Conservation (phyloP, 2,888 invertebrate genomes). For the Leucozona laternaria region DNA sequence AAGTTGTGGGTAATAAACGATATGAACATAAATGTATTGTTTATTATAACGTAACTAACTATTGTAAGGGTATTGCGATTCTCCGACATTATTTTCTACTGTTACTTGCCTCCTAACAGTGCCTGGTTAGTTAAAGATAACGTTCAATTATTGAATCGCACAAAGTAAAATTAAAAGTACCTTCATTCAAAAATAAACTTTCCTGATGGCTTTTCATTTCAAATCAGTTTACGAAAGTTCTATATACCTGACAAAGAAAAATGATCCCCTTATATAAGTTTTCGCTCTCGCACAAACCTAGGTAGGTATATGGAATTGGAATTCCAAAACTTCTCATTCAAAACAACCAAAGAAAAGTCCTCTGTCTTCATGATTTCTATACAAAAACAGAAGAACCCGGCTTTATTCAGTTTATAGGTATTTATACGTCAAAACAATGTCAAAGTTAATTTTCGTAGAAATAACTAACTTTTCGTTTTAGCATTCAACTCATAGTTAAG, state of each 20-base stretch:
- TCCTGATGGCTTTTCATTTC: conserved; percentile 14
- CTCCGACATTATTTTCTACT: no score
- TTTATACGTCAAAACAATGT: conserved; percentile 72
- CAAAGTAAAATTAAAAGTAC: not conserved
- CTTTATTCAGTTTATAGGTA: conserved; percentile 16
- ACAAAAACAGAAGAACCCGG: not conserved
- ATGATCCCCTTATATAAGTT: conserved; percentile 27
- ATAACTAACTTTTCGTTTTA: conserved; percentile 66
- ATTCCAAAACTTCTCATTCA: conserved; percentile 8
- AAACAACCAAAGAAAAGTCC: not conserved
- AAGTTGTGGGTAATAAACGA: no score
- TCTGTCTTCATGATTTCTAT: not conserved
- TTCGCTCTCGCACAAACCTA: conserved; percentile 1
- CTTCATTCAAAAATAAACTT: not conserved
- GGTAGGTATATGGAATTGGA: not conserved
- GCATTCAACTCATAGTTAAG: conserved; percentile 57
- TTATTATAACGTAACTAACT: no score
- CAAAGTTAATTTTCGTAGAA: conserved; percentile 71
- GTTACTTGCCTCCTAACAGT: not conserved
- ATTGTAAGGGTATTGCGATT: no score
- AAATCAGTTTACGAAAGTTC: conserved; percentile 57
- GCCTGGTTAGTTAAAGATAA: not conserved
- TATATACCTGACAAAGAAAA: conserved; percentile 41
- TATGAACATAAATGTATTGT: no score
- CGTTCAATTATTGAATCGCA: not conserved